Conservation (phyloP, 2,113 vertebrate species). For the Zosterops borbonicus region DNA sequence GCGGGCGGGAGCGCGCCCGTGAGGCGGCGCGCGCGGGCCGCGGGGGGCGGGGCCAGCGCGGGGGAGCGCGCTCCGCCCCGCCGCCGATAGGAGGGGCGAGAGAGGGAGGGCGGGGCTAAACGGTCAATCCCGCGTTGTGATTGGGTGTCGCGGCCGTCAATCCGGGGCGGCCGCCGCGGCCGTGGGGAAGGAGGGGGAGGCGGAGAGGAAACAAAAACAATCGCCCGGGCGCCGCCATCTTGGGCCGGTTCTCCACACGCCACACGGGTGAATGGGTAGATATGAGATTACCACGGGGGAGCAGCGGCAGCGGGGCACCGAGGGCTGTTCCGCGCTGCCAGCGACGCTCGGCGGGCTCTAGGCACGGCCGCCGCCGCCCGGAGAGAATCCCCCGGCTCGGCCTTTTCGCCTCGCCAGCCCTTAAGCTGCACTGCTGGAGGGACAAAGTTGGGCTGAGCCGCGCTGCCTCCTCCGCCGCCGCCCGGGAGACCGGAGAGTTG, state of each 20-base stretch:
- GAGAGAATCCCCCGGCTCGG: background rate
- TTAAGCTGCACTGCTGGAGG: slow-evolving; percentile 35
- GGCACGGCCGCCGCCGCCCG: slow-evolving; percentile 14
- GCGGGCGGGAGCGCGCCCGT: background rate
- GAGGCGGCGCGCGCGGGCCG: background rate
- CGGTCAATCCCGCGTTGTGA: rapidly evolving
- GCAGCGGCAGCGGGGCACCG: slow-evolving; percentile 54
- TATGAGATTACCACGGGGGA: slow-evolving; percentile 69
- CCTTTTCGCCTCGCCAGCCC: slow-evolving; percentile 14
- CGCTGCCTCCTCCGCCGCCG: slow-evolving; percentile 22
- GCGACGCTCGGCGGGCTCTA: slow-evolving; percentile 36
- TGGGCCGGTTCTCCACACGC: slow-evolving; percentile 73
- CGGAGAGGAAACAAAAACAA: slow-evolving; percentile 83
- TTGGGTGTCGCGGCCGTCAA: rapidly evolving
- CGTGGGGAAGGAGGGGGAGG: slow-evolving; percentile 20
- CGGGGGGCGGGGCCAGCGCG: background rate
- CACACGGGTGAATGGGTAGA: slow-evolving; percentile 74
- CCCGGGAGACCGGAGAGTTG: slow-evolving; percentile 7
- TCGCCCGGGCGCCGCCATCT: slow-evolving; percentile 84
- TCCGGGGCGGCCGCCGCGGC: background rate
- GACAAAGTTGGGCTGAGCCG: slow-evolving; percentile 51
- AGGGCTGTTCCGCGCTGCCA: slow-evolving; percentile 35
- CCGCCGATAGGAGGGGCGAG: background rate
- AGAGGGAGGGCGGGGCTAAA: rapidly evolving
- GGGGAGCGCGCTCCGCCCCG: background rate